Evolutionary conservation across 2,113 vertebrate species (phyloP), one percentile per base, ranked within the genome.

Genomic region (Eretmochelys imbricata): DNA sequence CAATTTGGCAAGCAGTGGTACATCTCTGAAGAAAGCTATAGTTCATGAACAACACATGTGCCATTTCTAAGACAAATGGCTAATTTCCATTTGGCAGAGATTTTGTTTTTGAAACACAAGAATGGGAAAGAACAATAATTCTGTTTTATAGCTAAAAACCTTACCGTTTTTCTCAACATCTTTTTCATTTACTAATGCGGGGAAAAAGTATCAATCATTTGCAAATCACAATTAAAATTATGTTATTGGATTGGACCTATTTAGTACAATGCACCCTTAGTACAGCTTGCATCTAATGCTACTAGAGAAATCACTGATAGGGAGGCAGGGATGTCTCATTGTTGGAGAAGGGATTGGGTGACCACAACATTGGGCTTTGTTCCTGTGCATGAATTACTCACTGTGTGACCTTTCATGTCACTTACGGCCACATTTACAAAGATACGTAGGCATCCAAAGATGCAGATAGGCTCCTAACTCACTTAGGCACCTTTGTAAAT

Each of bases 101-200:
- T 79, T 95, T 85, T 91, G 75, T 95, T 96, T 62, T 93, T 95
- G 91, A 92, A 93, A 88, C 75, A 95, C 46, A 25, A 96, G 92
- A 96, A 88, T 1, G 94, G 81, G 88, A 95, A 97, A 97, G 84
- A 55, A 95, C 96, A 97, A 81, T 97, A 97, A 97, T 97, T 96
- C 96, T 95, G 89, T 95, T 90, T 96, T 95, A 96, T 75, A 95
- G 94, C 92, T 97, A 94, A 96, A 97, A 95, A 1, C 87, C 89
- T 89, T 88, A 48, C 90, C 88, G 92, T 69, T 91, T 91, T 79
- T 54, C 79, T 90, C 81, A 96, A 92, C 95, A 95, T 88, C 0
- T 81, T 89, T 97, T 96, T 96, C 92, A 97, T 96, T 95, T 95
- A 94, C 96, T 96, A 94, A 96, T 94, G 91, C 75, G 89, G 19